A percentile compares a stretch with the other conserved stretches of the same genome.
Evolutionary conservation across 2,113 vertebrate genomes (phyloP).

Genomic region (Chamaetylas fuelleborni): DNA sequence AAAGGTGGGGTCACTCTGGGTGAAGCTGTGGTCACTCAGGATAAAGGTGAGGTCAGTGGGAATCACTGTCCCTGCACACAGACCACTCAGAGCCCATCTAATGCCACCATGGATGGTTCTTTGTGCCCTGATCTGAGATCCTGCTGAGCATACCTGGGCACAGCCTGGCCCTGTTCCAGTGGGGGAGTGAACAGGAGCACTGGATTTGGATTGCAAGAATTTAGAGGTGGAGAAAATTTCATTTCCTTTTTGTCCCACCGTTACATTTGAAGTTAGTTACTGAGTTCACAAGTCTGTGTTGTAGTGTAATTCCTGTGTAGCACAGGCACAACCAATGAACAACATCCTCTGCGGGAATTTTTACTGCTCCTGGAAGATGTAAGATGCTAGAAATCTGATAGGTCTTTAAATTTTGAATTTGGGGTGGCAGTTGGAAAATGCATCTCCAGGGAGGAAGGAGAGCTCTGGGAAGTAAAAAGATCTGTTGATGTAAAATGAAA

Average conservation of each 20-base stretch:
- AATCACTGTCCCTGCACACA: rapidly evolving
- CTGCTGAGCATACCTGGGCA: neutral
- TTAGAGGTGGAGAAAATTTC: too few species aligned
- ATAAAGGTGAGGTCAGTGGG: rapidly evolving
- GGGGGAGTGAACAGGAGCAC: neutral
- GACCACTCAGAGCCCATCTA: rapidly evolving
- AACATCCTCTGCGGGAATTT: neutral
- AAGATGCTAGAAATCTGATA: neutral
- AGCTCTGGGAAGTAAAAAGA: neutral
- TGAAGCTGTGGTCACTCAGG: too few species aligned
- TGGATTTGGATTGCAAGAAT: neutral
- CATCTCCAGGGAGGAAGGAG: neutral
- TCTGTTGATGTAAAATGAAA: neutral
- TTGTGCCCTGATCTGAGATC: neutral
- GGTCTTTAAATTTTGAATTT: neutral
- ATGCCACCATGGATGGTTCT: rapidly evolving
- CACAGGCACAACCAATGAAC: neutral
- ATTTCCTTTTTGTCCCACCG: rapidly evolving
- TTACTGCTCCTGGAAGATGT: neutral
- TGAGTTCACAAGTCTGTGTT: neutral
- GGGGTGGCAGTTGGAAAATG: neutral
- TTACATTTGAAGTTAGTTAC: neutral
- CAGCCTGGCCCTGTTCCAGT: neutral
- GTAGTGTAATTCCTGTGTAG: neutral
- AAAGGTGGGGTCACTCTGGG: neutral